A percentile compares a stretch with the other conserved stretches of the same genome.
phyloP scores from a whole-genome alignment of 2,113 vertebrate species.

The Oreochromis niloticus region DNA sequence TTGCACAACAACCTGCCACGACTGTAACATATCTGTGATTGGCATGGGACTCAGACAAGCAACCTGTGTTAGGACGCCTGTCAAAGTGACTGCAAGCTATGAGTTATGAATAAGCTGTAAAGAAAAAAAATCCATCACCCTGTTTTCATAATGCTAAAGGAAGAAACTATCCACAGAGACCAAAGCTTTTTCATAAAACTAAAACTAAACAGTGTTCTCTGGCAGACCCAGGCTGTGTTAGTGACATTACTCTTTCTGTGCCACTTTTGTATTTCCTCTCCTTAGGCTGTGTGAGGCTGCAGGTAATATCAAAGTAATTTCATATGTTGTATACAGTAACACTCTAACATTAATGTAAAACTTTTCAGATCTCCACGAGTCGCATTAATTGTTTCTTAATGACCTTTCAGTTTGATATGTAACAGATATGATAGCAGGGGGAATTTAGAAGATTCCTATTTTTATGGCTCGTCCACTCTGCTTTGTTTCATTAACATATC shows the following conservation, averaged over 20 bases:
- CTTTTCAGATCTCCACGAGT: not conserved
- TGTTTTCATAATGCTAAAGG: not conserved
- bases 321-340: not conserved
- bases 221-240: too few species aligned
- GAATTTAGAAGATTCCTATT: not conserved
- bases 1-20: not conserved
- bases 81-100: not conserved
- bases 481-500: not conserved
- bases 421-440: too few species aligned
- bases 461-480: not conserved
- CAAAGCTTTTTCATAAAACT: not conserved
- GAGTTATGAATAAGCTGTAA: too few species aligned
- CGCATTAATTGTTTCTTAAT: not conserved
- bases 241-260: too few species aligned
- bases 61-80: not conserved
- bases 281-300: not conserved
- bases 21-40: not conserved
- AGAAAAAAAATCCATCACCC: too few species aligned
- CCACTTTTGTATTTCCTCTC: too few species aligned
- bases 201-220: too few species aligned
- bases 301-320: not conserved
- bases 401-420: too few species aligned
- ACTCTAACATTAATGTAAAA: not conserved
- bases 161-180: not conserved
- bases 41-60: not conserved